Percentiles rank a stretch among this genome's conserved stretches.
phyloP scores from a whole-genome alignment of 2,113 vertebrate species.

The Oreochromis niloticus region DNA sequence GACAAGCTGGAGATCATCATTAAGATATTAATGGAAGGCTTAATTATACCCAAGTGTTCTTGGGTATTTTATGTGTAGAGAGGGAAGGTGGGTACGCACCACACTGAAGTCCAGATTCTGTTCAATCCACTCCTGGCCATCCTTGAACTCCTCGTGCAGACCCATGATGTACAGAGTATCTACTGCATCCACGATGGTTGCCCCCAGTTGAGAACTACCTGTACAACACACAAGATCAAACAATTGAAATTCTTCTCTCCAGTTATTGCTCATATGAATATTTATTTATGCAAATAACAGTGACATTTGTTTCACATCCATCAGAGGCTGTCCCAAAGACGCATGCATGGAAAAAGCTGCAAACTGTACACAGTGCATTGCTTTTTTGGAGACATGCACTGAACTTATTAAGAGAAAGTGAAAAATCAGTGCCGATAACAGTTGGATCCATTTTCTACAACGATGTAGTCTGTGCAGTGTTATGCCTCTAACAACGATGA shows the following conservation, averaged over 20 bases:
- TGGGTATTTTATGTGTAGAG: not conserved
- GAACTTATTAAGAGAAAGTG: not conserved
- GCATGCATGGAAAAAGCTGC: not conserved
- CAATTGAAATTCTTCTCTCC: not conserved
- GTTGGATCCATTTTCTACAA: not conserved
- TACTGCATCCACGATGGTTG: slow-evolving; percentile 94
- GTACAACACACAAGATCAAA: not conserved
- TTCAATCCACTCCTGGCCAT: slow-evolving; percentile 94
- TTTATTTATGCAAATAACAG: not conserved
- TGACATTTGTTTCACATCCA: not conserved
- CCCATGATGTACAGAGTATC: slow-evolving; percentile 99
- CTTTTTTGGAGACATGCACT: not conserved
- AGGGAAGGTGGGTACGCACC: slow-evolving; percentile 63
- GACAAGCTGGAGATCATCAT: not conserved
- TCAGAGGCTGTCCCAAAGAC: not conserved
- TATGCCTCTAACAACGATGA: not conserved
- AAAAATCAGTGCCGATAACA: not conserved
- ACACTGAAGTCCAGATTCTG: slow-evolving; percentile 94
- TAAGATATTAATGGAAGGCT: not conserved
- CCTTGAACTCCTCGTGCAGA: slow-evolving; percentile 92
- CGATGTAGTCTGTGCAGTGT: not conserved
- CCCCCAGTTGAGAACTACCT: slow-evolving; percentile 96
- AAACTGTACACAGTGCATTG: not conserved
- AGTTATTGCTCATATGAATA: not conserved
- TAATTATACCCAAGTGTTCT: not conserved